Percentiles rank a stretch among this genome's conserved stretches.
Conservation (phyloP, 2,113 vertebrate genomes). For the Cyprinodon variegatus region DNA sequence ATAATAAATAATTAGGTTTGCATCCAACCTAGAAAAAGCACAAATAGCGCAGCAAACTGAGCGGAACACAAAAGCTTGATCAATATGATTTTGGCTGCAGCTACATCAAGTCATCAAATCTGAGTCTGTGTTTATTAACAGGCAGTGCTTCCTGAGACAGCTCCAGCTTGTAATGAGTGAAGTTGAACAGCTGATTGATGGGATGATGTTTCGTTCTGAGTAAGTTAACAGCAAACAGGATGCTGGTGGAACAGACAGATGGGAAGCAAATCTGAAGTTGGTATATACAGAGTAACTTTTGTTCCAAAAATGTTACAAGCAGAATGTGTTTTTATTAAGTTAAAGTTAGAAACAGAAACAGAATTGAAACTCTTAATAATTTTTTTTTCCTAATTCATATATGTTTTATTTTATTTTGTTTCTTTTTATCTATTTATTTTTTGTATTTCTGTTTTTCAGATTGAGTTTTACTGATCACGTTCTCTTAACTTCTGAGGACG, state of each 20-base stretch:
- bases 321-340: no score
- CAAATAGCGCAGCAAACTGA: background rate
- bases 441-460: no score
- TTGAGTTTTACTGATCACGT: no score
- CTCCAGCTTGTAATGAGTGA: conserved; percentile 43
- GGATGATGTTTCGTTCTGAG: conserved; percentile 8
- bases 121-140: conserved; percentile 33
- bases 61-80: conserved; percentile 15
- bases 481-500: no score
- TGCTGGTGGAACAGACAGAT: conserved; percentile 17
- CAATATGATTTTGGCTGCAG: background rate
- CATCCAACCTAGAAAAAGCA: conserved; percentile 19
- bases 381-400: no score
- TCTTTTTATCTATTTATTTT: no score
- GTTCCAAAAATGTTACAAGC: no score
- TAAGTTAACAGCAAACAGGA: conserved; percentile 29
- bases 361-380: no score
- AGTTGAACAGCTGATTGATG: conserved; percentile 48
- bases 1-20: background rate
- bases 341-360: no score
- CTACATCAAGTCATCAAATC: conserved; percentile 16
- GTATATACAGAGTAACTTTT: background rate
- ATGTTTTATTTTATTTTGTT: no score
- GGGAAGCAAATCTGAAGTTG: background rate
- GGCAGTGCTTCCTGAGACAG: conserved; percentile 2